Percentiles rank a stretch among this genome's conserved stretches.
These are phyloP conservation scores for Ptiloglossa arizonensis DNA, from an alignment of 1,140 invertebrate genomes.

Conservation along the genomic window DNA sequence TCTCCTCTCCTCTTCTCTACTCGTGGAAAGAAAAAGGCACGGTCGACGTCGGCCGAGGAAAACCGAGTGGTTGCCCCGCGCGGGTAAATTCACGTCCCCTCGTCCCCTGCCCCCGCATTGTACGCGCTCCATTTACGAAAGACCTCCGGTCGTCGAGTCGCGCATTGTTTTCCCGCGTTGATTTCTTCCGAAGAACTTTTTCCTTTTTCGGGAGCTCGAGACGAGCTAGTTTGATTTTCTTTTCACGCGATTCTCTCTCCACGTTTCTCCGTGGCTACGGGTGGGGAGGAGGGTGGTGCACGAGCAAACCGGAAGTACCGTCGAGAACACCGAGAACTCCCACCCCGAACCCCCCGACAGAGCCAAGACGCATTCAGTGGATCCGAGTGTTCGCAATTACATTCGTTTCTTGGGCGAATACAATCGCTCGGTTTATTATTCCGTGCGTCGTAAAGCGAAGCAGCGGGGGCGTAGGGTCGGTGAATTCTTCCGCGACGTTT, in stretches of 20 bases:
- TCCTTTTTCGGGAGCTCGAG: slow-evolving; percentile 3
- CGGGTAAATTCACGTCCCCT: slow-evolving; percentile 56
- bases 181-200: slow-evolving; percentile 36
- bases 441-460: not conserved
- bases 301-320: slow-evolving; percentile 15
- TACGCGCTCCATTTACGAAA: slow-evolving; percentile 50
- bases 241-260: slow-evolving; percentile 56
- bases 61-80: not conserved
- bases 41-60: not conserved
- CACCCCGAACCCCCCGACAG: slow-evolving; percentile 36
- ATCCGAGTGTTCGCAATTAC: slow-evolving; percentile 47
- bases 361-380: slow-evolving; percentile 33
- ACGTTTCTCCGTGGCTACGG: slow-evolving; percentile 7
- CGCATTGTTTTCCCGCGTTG: slow-evolving; percentile 55
- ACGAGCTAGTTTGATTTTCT: slow-evolving; percentile 56
- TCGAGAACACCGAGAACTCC: slow-evolving; percentile 51
- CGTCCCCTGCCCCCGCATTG: slow-evolving; percentile 42
- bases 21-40: slow-evolving; percentile 27
- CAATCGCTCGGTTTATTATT: slow-evolving; percentile 53
- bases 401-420: slow-evolving; percentile 36
- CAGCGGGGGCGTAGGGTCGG: no score
- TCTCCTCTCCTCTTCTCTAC: no score
- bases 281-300: not conserved
- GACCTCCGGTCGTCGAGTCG: slow-evolving; percentile 29
- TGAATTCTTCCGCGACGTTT: not conserved